Evolutionary conservation across 2,113 vertebrate species (phyloP), one percentile per base, ranked within the genome.

Genomic region (Pomatostomus ruficeps): DNA sequence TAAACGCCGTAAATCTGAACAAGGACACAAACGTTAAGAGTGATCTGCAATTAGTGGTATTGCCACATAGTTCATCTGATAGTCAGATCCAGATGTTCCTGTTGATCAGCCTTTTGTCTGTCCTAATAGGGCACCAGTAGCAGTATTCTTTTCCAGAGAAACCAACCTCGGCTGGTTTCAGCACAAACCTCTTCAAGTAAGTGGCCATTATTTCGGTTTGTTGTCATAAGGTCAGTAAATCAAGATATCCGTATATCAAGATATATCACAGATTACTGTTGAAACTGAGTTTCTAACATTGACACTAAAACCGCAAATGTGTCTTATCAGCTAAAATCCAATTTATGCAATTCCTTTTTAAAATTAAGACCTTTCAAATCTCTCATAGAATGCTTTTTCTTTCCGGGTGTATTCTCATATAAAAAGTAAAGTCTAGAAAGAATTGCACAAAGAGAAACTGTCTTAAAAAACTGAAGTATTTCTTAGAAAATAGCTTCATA

Each of bases 41-140:
- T 2, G 7, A 74, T 43, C 35, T 86, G 55, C 51, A 78, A 89
- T 79, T 79, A 89, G 74, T 26, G 55, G n/a, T 35, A 87, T 36
- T 84, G 66, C 65, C 66, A 88, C 78, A 72, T n/a, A 20, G 45
- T 35, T 48, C 43, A 90, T 55, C 46, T 72, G 78, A 75, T 61
- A 82, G 77, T 25, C 7, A 7, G 70, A 82, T 73, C 74, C 90
- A 91, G 77, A 88, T 68, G 88, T 72, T 94, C 85, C 85, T 70
- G 72, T 45, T 74, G 72, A 81, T 91, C 86, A 89, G 76, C 80
- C 78, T 93, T 89, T 90, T 85, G 71, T 85, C 74, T 68, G 49
- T 20, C 51, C 71, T 48, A 45, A 52, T 0, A 88, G 18, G 31
- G 31, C 52, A 48, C 15, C 58, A 72, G 49, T 6, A 68, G n/a